Conservation (phyloP, 2,797 vertebrate species). For the Pelodytes ibericus region DNA sequence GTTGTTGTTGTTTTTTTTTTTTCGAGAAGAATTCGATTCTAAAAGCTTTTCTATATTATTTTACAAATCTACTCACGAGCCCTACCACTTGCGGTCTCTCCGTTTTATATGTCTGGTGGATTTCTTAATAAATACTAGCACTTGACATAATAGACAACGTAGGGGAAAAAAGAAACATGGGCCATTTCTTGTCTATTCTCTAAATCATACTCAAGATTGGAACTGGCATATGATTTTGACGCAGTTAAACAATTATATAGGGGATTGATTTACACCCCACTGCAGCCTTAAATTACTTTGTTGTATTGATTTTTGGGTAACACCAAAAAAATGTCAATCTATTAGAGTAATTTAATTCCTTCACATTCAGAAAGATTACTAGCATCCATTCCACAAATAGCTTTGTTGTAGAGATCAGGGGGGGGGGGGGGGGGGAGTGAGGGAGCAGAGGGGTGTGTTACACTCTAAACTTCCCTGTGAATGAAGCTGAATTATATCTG, state of each 20-base stretch:
- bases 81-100: no score
- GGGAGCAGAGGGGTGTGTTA: no score
- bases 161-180: no score
- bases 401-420: conserved; percentile 57
- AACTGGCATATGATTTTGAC: conserved; percentile 36
- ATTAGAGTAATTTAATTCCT: conserved; percentile 54
- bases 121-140: no score
- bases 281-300: conserved; percentile 52
- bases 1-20: no score
- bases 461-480: conserved; percentile 63
- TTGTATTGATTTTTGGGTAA: conserved; percentile 55
- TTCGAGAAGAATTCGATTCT: no score
- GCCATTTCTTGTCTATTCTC: not conserved
- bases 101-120: no score
- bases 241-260: conserved; percentile 41
- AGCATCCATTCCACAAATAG: conserved; percentile 51
- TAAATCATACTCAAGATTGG: conserved; percentile 24
- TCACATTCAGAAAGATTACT: conserved; percentile 48
- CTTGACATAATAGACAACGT: no score
- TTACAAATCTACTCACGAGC: no score
- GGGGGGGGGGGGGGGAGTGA: no score
- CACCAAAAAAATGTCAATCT: conserved; percentile 53
- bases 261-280: conserved; percentile 47
- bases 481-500: conserved; percentile 69
- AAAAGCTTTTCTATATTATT: no score